phyloP scores from a whole-genome alignment of 2,888 invertebrate genomes.

The Eretmocerus hayati region DNA sequence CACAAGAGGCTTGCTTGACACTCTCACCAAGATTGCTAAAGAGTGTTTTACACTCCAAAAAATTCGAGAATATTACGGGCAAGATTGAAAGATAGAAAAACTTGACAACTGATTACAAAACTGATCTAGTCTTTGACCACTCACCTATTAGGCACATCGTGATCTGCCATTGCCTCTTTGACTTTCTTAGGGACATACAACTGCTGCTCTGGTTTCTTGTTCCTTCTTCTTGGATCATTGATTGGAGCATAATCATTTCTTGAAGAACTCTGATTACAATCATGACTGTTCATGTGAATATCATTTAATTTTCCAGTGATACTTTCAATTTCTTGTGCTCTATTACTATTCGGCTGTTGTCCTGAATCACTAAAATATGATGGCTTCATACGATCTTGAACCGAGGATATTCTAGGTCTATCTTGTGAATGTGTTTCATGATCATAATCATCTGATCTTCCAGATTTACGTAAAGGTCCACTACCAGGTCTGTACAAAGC shows the following conservation, averaged over 20 bases:
- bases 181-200: conserved; percentile 51
- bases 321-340: conserved; percentile 31
- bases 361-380: conserved; percentile 30
- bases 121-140: too few relatives aligned
- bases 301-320: conserved; percentile 36
- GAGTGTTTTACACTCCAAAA: too few relatives aligned
- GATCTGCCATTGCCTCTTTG: conserved; percentile 45
- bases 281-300: conserved; percentile 34
- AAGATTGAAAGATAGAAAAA: too few relatives aligned
- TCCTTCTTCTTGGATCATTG: conserved; percentile 37
- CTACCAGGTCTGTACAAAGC: conserved; percentile 70
- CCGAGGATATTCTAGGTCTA: conserved; percentile 32
- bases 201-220: conserved; percentile 53
- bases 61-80: too few relatives aligned
- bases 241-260: conserved; percentile 32
- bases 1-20: too few relatives aligned
- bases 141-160: conserved; percentile 41
- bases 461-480: conserved; percentile 65
- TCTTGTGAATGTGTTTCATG: conserved; percentile 33
- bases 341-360: conserved; percentile 27
- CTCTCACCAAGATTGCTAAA: too few relatives aligned
- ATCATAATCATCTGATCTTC: conserved; percentile 56
- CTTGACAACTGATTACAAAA: too few relatives aligned
- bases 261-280: conserved; percentile 26
- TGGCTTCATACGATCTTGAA: conserved; percentile 38